Evolutionary conservation across 2,888 invertebrate genomes (phyloP).

Genomic region (Leucoma salicis): DNA sequence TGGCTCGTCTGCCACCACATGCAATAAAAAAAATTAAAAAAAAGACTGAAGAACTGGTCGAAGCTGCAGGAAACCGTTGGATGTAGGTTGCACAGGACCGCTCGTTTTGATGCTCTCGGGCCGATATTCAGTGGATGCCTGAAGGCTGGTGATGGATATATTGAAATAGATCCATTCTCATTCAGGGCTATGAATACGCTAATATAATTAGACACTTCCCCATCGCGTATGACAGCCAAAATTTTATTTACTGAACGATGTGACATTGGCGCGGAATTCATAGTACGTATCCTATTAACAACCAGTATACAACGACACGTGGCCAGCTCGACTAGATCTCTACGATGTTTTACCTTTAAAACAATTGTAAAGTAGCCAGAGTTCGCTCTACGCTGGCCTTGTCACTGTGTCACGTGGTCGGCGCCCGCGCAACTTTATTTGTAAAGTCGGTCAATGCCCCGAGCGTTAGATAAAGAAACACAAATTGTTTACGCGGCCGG

Average conservation of each 20-base stretch:
- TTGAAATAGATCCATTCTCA: neutral
- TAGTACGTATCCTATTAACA: constrained; percentile 38
- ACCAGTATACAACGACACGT: constrained; percentile 36
- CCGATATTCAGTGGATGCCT: no score
- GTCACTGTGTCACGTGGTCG: constrained; percentile 77
- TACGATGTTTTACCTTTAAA: neutral
- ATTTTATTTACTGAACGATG: constrained; percentile 57
- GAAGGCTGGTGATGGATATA: no score
- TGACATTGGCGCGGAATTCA: constrained; percentile 78
- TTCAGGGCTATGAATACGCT: constrained; percentile 20
- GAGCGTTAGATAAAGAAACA: constrained; percentile 76
- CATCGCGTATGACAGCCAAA: constrained; percentile 37
- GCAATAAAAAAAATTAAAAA: no score
- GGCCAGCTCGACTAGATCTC: constrained; percentile 3
- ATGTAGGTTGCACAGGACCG: no score
- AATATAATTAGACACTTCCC: constrained; percentile 35
- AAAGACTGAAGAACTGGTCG: no score
- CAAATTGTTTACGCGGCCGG: constrained; percentile 71
- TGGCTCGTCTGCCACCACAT: no score
- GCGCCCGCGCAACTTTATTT: constrained; percentile 74
- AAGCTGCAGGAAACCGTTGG: no score
- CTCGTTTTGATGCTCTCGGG: no score
- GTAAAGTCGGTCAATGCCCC: constrained; percentile 81
- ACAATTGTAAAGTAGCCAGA: neutral
- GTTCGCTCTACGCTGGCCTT: constrained; percentile 39